Evolutionary conservation across 2,797 vertebrate genomes (phyloP), one percentile per base, ranked within the genome.

Genomic region (Amniataba percoides): DNA sequence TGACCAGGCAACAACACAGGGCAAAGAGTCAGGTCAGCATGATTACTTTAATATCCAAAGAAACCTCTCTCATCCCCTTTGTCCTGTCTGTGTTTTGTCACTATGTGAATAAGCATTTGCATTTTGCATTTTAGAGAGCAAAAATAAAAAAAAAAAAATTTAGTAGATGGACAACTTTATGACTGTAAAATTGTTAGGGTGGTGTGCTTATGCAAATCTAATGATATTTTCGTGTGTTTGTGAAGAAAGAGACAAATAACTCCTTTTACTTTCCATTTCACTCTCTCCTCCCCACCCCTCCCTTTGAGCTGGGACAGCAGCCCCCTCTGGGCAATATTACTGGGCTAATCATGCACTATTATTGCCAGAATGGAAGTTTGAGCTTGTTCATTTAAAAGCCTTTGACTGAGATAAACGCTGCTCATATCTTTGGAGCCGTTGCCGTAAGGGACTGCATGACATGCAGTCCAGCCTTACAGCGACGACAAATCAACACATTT

Each of bases 11-110:
- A 89, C 82, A 3, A 74, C 89, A 10, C 89, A 84, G 77, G 59
- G 95, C 91, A 97, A 96, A 95, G 97, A 98, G 86, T 95, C 97
- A 93, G 97, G 97, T 97, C 93, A 93, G 94, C 48, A 70, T 19
- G 4, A 8, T 21, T 21, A 67, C 58, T 74, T 74, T 61, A 18
- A 68, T 31, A 3, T 45, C 45, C 14, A 61, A 5, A 34, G 73
- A 66, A 5, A 61, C 25, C 49, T 49, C 73, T 51, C 40, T 49
- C 12, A 31, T 71, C n/a, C 40, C 27, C 16, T 40, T 67, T 66
- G 49, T 53, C 49, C 34, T 51, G 11, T 53, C 21, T 68, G 48
- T 58, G 15, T 59, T 14, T 49, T 25, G 36, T 69, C 11, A 27
- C 16, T 61, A 15, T 68, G 25, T 61, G 9, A 68, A 52, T 57